Evolutionary conservation across 2,888 invertebrate species (phyloP), one percentile per base, ranked within the genome.

Genomic region (Serripes groenlandicus): DNA sequence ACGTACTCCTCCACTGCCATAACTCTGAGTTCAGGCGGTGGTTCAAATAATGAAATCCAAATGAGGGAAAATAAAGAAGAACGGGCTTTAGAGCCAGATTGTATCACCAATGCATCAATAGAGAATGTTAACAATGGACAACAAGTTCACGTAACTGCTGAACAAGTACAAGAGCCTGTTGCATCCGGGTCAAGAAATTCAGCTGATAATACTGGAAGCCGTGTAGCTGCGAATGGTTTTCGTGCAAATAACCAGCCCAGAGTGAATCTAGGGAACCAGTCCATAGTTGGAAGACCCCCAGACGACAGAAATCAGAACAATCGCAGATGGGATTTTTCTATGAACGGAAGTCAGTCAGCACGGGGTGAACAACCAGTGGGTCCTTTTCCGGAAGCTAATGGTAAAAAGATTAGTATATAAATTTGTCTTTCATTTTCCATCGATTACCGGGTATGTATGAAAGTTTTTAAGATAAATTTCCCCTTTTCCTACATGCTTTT

Each of bases 11-110:
- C 60, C 34, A 37, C 34, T 35, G 28, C 42, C 0, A 35, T 42
- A 3, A 66, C 42, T 23, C 28, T 66, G 18, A 42, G 42, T 66
- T 66, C 66, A 42, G 66, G 42, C 11, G 66, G 66, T 42, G 37
- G 42, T 23, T 42, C 37, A 3, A 37, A 26, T 18, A 3, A 26
- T 28, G 35, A 37, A 21, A 42, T 42, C 18, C 23, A 2, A 15
- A 26, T 15, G 28, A 42, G 3, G 2, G 18, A 49, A 21, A 15
- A 49, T 21, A 21, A 49, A 49, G 49, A 49, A 21, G 49, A 49
- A 49, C 49, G 21, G 49, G 49, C 7, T 5, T 49, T 15, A 21
- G 49, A 21, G 15, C 18, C 21, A 49, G 21, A 5, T 49, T 15
- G 21, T 49, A 49, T 5, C 21, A 49, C 7, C 49, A 15, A 1